Percentiles rank a stretch among this genome's conserved stretches.
Evolutionary conservation across 2,888 invertebrate species (phyloP).

Genomic region (Teleiodes luculella): DNA sequence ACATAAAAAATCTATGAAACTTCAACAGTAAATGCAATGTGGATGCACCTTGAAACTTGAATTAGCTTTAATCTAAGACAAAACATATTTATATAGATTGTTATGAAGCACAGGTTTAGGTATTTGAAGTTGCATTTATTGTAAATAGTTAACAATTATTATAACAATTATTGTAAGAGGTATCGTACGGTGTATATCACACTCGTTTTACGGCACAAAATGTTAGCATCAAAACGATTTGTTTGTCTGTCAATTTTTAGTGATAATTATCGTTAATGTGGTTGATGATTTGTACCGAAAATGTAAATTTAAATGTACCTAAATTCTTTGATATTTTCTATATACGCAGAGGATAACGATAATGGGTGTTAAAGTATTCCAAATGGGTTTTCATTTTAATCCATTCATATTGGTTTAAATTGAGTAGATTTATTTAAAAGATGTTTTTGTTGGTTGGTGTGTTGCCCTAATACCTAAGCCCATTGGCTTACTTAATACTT

Average conservation of each 20-base stretch:
- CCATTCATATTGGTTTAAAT: too few relatives aligned
- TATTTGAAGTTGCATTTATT: slow-evolving; percentile 75
- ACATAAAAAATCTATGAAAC: too few relatives aligned
- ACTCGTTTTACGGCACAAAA: slow-evolving; percentile 79
- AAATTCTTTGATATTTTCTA: slow-evolving; percentile 28
- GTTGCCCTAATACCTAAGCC: too few relatives aligned
- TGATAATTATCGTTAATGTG: slow-evolving; percentile 54
- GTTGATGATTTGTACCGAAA: slow-evolving; percentile 60
- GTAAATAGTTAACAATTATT: slow-evolving; percentile 69
- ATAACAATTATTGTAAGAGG: slow-evolving; percentile 62
- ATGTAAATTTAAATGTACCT: slow-evolving; percentile 31
- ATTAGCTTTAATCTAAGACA: slow-evolving; percentile 70
- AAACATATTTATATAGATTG: slow-evolving; percentile 76
- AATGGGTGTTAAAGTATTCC: too few relatives aligned
- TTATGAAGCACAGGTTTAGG: slow-evolving; percentile 78
- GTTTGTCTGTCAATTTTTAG: slow-evolving; percentile 75
- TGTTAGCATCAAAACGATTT: slow-evolving; percentile 65
- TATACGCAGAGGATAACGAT: too few relatives aligned
- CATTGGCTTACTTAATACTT: too few relatives aligned
- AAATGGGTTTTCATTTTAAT: too few relatives aligned
- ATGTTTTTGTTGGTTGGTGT: too few relatives aligned
- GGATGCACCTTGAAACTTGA: slow-evolving; percentile 38
- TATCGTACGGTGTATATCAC: slow-evolving; percentile 71
- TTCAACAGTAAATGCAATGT: neutral
- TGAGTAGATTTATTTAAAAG: too few relatives aligned